Evolutionary conservation across 2,888 invertebrate genomes (phyloP), one percentile per base, ranked within the genome.

Genomic region (Pheosia tremula): DNA sequence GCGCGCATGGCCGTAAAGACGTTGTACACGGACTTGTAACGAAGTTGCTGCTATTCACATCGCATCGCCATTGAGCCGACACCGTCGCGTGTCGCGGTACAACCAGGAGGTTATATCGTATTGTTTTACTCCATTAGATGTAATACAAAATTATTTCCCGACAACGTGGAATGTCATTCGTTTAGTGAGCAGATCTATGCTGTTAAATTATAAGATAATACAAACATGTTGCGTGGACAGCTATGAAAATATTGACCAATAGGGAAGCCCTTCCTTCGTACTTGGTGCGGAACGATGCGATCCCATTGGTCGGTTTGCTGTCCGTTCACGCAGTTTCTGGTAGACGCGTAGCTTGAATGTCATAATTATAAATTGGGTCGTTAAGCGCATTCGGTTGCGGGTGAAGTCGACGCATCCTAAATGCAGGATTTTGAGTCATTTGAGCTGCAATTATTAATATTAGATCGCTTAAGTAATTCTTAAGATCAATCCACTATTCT

Each of bases 91-190:
- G 11, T 9, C 11, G 45, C 45, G 45, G 45, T 4, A 8, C 4
- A 2, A 45, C 65, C 75, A 49, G 61, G 45, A 49, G 58, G 60
- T 65, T 61, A 61, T 66, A 61, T 60, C 64, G 60, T 69, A 49
- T 62, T 68, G 56, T 57, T 69, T 66, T 70, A 69, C 75, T 67
- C 71, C 62, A 67, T 63, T 77, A 77, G 75, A 60, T 77, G 50
- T 77, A 72, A 72, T 75, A 62, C 60, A 71, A 72, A 11, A 75
- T 68, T 77, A 68, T 69, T 71, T 68, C 66, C 13, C 65, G 66
- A 66, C 65, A 66, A 60, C 58, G 55, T 24, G 57, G 65, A 65
- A 59, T 57, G 50, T 49, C 55, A 60, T 63, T 67, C 62, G 55
- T 74, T 70, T 73, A 73, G 60, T 60, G 53, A 53, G 37, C 53